Conservation (phyloP, 2,797 vertebrate genomes). For the Psittacula echo region DNA sequence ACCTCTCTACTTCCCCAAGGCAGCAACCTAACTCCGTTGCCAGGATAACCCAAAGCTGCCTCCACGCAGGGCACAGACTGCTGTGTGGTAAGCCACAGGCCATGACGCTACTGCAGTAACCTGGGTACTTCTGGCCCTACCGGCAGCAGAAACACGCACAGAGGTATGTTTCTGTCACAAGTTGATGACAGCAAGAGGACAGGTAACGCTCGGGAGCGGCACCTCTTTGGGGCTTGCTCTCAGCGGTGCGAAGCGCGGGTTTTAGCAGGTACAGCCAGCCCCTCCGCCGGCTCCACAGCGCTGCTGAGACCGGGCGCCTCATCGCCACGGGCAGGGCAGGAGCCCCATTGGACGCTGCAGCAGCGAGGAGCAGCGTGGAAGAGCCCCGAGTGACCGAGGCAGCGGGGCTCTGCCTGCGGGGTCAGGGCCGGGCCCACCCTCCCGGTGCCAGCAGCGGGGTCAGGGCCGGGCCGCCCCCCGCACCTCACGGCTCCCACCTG, state of each 20-base stretch:
- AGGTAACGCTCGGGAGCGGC: fast-evolving
- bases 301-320: too few species aligned
- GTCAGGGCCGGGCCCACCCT: too few species aligned
- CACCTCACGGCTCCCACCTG: not conserved
- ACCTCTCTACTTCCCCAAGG: not conserved
- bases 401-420: too few species aligned
- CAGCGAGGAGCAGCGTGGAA: not conserved
- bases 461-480: too few species aligned
- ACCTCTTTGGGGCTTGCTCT: fast-evolving
- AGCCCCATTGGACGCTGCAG: not conserved
- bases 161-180: fast-evolving
- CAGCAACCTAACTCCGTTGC: fast-evolving
- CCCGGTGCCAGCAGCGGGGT: too few species aligned
- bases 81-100: fast-evolving
- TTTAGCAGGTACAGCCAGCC: not conserved
- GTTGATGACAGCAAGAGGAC: fast-evolving
- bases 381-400: too few species aligned
- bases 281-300: not conserved
- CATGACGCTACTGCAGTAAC: fast-evolving
- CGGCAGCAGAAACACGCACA: fast-evolving
- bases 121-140: fast-evolving
- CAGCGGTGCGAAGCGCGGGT: fast-evolving
- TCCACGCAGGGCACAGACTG: fast-evolving
- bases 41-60: fast-evolving
- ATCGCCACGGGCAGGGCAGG: not conserved